These are phyloP conservation scores for Porites cylindrica DNA, from an alignment of 92 coral and sea anemone species.

Conservation along the genomic window DNA sequence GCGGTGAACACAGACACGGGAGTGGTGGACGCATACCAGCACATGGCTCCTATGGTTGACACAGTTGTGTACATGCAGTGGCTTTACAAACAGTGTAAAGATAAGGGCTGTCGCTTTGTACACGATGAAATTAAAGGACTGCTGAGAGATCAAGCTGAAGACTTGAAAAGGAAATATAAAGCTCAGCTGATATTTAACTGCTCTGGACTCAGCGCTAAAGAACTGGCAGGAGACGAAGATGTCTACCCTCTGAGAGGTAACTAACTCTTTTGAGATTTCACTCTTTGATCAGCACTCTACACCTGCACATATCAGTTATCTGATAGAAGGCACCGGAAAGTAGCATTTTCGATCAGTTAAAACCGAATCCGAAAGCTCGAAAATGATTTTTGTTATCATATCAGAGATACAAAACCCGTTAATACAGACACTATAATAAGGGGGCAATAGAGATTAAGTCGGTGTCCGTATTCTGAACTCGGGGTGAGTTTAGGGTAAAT, in stretches of 20 bases:
- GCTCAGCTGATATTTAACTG: conserved; percentile 65
- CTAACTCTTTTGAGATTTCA: neutral
- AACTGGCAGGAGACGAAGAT: conserved; percentile 69
- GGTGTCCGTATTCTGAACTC: too few species aligned
- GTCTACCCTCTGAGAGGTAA: conserved; percentile 66
- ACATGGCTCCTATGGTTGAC: conserved; percentile 65
- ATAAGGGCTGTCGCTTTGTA: conserved; percentile 60
- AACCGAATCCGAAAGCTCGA: too few species aligned
- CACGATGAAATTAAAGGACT: conserved; percentile 52
- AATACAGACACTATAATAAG: too few species aligned
- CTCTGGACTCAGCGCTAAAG: conserved; percentile 65
- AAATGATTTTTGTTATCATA: too few species aligned
- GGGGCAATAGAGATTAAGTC: too few species aligned
- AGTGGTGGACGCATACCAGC: conserved; percentile 61
- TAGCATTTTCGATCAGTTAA: too few species aligned
- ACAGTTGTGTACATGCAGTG: conserved; percentile 63
- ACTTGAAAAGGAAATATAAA: conserved; percentile 51
- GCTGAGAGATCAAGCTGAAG: conserved; percentile 58
- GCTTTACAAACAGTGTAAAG: conserved; percentile 68
- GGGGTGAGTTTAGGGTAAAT: too few species aligned
- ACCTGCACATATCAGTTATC: too few species aligned
- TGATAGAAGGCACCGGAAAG: too few species aligned
- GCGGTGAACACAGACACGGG: conserved; percentile 52
- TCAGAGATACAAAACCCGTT: too few species aligned
- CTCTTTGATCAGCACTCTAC: neutral